Conservation (phyloP, 2,113 vertebrate species). For the Larimichthys crocea region DNA sequence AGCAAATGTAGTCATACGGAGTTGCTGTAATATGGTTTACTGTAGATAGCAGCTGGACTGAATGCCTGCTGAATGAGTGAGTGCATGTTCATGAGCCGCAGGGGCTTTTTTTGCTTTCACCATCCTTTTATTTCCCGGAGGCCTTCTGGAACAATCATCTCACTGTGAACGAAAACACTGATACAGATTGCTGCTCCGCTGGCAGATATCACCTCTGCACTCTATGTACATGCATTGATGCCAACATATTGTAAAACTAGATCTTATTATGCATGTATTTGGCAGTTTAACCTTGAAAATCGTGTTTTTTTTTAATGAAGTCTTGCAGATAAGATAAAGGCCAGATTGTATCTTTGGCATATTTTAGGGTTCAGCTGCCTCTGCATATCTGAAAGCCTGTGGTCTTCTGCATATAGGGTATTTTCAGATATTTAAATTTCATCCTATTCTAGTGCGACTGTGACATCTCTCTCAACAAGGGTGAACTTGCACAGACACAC, state of each 20-base stretch:
- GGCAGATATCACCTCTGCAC: slow-evolving; percentile 49
- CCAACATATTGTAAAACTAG: slow-evolving; percentile 12
- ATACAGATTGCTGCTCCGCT: slow-evolving; percentile 55
- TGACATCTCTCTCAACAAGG: slow-evolving; percentile 39
- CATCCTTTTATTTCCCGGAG: slow-evolving; percentile 68
- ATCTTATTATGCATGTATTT: slow-evolving; percentile 37
- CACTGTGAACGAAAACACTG: slow-evolving; percentile 75
- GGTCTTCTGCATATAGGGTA: slow-evolving; percentile 42
- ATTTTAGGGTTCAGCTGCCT: slow-evolving; percentile 45
- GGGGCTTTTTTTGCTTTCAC: slow-evolving; percentile 46
- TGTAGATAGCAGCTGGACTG: slow-evolving; percentile 22
- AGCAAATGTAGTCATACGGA: slow-evolving; percentile 21
- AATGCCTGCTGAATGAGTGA: slow-evolving; percentile 66
- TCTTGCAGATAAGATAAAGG: slow-evolving; percentile 36
- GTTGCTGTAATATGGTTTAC: slow-evolving; percentile 23
- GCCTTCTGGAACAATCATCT: slow-evolving; percentile 79
- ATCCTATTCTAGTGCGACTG: slow-evolving; percentile 36
- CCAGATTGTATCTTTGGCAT: slow-evolving; percentile 53
- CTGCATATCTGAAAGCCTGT: slow-evolving; percentile 29
- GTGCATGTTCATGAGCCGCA: slow-evolving; percentile 61
- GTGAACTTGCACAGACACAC: neutral
- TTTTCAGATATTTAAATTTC: slow-evolving; percentile 63
- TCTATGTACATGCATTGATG: slow-evolving; percentile 14
- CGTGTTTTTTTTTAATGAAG: slow-evolving; percentile 12
- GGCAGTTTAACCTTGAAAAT: slow-evolving; percentile 43